Percentiles rank a stretch among this genome's conserved stretches.
These are phyloP conservation scores for Larimichthys crocea DNA, from an alignment of 2,113 vertebrate genomes.

Conservation along the genomic window DNA sequence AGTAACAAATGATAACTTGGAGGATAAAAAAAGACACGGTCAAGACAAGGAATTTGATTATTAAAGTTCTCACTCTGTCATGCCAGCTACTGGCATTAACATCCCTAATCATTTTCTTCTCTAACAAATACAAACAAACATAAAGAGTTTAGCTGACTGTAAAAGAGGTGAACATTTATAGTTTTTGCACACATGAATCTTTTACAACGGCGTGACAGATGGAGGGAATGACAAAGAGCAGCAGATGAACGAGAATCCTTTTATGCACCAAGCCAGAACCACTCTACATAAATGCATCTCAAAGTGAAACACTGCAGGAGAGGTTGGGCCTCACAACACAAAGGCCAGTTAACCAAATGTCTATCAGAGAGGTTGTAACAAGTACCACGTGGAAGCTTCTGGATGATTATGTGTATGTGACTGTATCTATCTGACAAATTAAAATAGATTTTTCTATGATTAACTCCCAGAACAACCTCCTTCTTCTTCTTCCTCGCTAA, in stretches of 20 bases:
- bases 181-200: constrained; percentile 38
- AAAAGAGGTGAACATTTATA: constrained; percentile 29
- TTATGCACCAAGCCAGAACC: constrained; percentile 45
- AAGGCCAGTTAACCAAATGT: constrained; percentile 34
- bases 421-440: background rate
- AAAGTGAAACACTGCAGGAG: constrained; percentile 24
- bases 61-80: background rate
- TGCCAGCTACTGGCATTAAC: constrained; percentile 16
- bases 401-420: background rate
- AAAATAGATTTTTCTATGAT: constrained; percentile 11
- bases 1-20: constrained; percentile 33
- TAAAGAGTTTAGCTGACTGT: background rate
- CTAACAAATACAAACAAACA: background rate
- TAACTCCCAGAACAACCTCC: background rate
- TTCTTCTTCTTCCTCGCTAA: constrained; percentile 35
- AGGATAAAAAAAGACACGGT: constrained; percentile 9
- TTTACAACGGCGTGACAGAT: constrained; percentile 58
- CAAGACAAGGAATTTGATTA: constrained; percentile 16
- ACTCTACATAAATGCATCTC: constrained; percentile 55
- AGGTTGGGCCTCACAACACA: constrained; percentile 6
- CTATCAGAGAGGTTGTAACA: background rate
- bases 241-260: constrained; percentile 54
- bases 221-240: constrained; percentile 50
- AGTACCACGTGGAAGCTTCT: background rate
- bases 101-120: background rate